phyloP scores from a whole-genome alignment of 1,140 invertebrate species.

The Drosophila bocqueti region DNA sequence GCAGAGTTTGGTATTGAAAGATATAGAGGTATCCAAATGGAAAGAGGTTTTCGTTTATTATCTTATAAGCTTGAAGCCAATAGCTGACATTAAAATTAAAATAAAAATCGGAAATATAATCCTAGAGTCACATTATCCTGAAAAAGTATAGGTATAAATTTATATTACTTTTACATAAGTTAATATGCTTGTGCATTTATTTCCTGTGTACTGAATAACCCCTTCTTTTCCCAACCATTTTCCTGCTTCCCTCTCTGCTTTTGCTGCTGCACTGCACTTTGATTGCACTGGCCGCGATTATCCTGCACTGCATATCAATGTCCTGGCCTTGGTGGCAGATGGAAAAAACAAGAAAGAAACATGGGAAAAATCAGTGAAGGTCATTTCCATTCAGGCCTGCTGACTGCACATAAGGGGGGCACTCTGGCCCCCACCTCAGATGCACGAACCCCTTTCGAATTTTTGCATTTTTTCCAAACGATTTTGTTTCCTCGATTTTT shows the following conservation, averaged over 20 bases:
- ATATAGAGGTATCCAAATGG: fast-evolving
- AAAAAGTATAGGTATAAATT: neutral
- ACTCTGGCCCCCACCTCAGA: neutral
- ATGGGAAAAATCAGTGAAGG: slow-evolving; percentile 69
- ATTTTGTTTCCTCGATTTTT: slow-evolving; percentile 8
- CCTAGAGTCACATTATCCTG: fast-evolving
- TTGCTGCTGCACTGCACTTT: slow-evolving; percentile 67
- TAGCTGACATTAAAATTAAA: neutral
- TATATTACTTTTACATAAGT: no score
- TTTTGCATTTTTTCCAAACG: slow-evolving; percentile 73
- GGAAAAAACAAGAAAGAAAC: neutral
- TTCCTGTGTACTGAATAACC: neutral
- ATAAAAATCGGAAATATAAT: neutral
- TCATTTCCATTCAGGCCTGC: slow-evolving; percentile 63
- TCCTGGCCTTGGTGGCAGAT: slow-evolving; percentile 37
- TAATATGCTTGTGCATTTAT: neutral
- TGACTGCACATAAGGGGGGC: slow-evolving; percentile 5
- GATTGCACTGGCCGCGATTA: slow-evolving; percentile 78
- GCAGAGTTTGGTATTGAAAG: neutral
- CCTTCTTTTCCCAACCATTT: slow-evolving; percentile 2
- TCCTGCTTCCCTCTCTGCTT: slow-evolving; percentile 3
- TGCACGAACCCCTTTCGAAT: slow-evolving; percentile 23
- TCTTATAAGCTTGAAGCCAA: no score
- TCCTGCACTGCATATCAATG: slow-evolving; percentile 80
- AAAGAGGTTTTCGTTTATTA: neutral